Conservation (phyloP, 2,888 invertebrate species). For the Cancer borealis region DNA sequence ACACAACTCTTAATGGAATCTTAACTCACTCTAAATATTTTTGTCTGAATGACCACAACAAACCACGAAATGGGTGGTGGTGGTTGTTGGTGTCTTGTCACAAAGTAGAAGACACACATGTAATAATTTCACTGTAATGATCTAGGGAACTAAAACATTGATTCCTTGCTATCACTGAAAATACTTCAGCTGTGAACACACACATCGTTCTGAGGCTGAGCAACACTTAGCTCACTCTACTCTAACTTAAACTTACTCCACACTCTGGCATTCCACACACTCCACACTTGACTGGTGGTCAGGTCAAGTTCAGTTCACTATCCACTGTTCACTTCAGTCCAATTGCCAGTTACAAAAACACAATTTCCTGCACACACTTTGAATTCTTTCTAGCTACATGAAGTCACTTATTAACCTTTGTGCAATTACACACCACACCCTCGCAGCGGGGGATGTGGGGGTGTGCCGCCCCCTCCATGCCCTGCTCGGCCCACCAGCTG, state of each 20-base stretch:
- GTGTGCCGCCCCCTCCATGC: neutral
- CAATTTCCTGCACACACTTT: neutral
- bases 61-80: neutral
- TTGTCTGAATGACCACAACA: neutral
- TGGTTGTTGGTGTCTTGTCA: neutral
- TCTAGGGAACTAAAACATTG: neutral
- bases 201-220: neutral
- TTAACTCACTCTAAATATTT: neutral
- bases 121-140: neutral
- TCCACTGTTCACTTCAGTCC: neutral
- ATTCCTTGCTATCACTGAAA: neutral
- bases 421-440: neutral
- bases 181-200: neutral
- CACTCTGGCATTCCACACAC: neutral
- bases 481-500: slow-evolving; percentile 7
- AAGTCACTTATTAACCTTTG: neutral
- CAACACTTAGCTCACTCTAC: slow-evolving; percentile 23
- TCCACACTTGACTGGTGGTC: neutral
- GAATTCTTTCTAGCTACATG: neutral
- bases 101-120: neutral
- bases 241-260: neutral
- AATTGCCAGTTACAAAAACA: neutral
- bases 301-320: neutral
- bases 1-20: neutral
- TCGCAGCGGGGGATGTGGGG: neutral